These are phyloP conservation scores for Odocoileus hemionus DNA, from an alignment of 2,113 vertebrate genomes.

Conservation along the genomic window DNA sequence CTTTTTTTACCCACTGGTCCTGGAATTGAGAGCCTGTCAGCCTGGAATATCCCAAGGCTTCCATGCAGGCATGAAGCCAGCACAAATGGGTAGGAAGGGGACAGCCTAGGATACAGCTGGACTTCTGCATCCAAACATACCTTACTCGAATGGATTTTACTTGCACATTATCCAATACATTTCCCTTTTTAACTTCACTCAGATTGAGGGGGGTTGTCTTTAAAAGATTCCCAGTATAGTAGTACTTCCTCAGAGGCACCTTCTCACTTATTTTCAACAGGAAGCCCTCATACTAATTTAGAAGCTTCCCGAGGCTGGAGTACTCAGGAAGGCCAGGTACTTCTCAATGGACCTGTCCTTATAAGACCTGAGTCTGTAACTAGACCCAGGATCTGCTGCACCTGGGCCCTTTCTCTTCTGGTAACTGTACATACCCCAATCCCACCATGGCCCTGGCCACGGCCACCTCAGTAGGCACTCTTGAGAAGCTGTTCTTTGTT, in stretches of 20 bases:
- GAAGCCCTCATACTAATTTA: neutral
- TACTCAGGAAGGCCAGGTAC: neutral
- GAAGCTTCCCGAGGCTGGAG: neutral
- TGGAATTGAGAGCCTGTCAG: neutral
- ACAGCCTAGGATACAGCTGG: neutral
- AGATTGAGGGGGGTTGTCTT: neutral
- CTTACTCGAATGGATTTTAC: neutral
- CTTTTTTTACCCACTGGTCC: neutral
- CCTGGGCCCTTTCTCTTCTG: neutral
- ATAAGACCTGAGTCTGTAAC: neutral
- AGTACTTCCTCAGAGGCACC: neutral
- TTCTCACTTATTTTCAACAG: neutral
- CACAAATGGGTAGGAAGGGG: neutral
- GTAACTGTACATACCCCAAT: neutral
- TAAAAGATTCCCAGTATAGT: neutral
- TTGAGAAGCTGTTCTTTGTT: neutral
- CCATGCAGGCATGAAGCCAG: neutral
- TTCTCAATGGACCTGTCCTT: neutral
- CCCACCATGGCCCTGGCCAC: neutral
- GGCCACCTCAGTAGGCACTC: neutral
- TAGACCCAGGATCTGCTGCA: neutral
- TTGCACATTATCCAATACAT: neutral
- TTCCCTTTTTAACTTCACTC: neutral
- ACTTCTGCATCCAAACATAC: neutral
- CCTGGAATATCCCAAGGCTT: neutral